Base-by-base conservation (phyloP, 2,888 invertebrate species). In the Ernsta delagoae region DNA sequence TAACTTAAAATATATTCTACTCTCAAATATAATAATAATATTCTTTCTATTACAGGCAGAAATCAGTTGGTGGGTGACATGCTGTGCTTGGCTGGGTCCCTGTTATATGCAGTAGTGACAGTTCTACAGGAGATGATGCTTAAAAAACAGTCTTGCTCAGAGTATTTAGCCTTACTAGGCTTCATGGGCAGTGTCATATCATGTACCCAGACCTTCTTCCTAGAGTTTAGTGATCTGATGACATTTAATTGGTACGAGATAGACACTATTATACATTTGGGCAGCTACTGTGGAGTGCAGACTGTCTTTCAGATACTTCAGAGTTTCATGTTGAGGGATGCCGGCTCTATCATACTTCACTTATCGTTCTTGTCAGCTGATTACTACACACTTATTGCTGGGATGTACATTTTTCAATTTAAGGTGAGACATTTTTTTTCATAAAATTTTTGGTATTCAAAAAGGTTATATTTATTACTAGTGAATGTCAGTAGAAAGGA, bases 21-120 rank as follows among this genome's bases (percentile, higher is more conserved):
- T 16, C 16, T 1, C 16, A 16, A 16, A 16, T 16, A 16, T 16
- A 16, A 16, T 16, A 16, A 16, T 1, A 16, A 16, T 16, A 16
- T 1, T 1, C 1, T 41, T 59, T 59, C 16, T 67, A 45, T 93
- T 92, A 50, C 89, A 97, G 97, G 96, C 43, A 95, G 95, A 85
- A 96, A 97, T 85, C 96, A 96, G 76, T 89, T 97, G 11, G 95
- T 97, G 4, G 98, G 98, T 3, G 98, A 98, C 83, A 95, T 97
- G 95, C 89, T 98, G 31, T 97, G 97, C 79, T 92, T 97, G 7
- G 95, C 95, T 7, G 97, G 97, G 4, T 97, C 97, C 0, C 94
- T 96, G 0, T 90, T 97, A 5, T 97, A 96, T 81, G 97, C 97
- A 1, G 92, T 97, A 57, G 96, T 96, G 24, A 97, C 97, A 76